Percentiles rank a stretch among this genome's conserved stretches.
Evolutionary conservation across 2,797 vertebrate genomes (phyloP).

Genomic region (Poecilia velifera): DNA sequence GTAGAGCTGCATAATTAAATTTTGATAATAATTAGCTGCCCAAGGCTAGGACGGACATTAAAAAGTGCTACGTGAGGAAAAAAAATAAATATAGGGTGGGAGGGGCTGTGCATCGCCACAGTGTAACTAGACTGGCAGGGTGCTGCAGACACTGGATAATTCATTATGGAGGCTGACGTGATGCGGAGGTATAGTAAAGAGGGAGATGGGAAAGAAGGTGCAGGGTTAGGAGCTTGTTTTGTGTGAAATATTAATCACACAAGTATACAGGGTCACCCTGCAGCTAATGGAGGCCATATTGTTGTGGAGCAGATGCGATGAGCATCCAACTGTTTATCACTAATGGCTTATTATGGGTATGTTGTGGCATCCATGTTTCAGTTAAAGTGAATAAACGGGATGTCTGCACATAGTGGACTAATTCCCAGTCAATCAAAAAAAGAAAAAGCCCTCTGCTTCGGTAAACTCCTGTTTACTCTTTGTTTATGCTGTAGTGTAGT

Average conservation of each 20-base stretch:
- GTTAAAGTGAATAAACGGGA: conserved; percentile 50
- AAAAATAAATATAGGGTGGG: conserved; percentile 28
- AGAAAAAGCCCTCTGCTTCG: conserved; percentile 13
- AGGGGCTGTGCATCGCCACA: conserved; percentile 58
- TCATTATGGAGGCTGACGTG: conserved; percentile 69
- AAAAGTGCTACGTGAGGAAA: conserved; percentile 29
- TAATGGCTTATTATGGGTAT: conserved; percentile 62
- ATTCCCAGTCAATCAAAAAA: conserved; percentile 55
- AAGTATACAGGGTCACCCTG: conserved; percentile 61
- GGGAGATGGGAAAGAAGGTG: conserved; percentile 38
- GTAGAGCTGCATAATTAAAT: conserved; percentile 57
- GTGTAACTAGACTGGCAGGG: conserved; percentile 51
- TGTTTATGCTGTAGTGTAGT: not conserved
- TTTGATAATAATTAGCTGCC: conserved; percentile 69
- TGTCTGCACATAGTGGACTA: conserved; percentile 33
- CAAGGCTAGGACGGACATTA: conserved; percentile 51
- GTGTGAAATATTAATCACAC: conserved; percentile 75
- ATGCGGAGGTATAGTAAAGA: conserved; percentile 47
- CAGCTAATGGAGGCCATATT: conserved; percentile 68
- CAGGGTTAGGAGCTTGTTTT: conserved; percentile 54
- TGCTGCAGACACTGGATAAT: conserved; percentile 66
- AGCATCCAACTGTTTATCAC: conserved; percentile 62
- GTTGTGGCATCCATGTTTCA: conserved; percentile 47
- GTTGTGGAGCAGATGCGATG: conserved; percentile 49
- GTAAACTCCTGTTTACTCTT: conserved; percentile 24